These are phyloP conservation scores for Vombatus ursinus DNA, from an alignment of 2,113 vertebrate species.

Conservation along the genomic window DNA sequence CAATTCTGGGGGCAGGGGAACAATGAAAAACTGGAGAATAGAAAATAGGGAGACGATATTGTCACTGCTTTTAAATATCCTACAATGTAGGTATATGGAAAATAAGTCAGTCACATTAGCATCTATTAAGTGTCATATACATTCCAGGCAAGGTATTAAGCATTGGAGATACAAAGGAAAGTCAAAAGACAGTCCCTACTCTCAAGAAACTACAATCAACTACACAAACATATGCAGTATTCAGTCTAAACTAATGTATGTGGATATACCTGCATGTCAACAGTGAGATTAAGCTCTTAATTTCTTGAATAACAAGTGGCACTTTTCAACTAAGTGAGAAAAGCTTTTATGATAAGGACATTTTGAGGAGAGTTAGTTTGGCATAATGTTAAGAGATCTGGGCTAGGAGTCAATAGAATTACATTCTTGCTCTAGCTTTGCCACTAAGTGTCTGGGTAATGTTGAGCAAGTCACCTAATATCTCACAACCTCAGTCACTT, in stretches of 20 bases:
- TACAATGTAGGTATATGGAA: neutral
- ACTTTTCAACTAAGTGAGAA: neutral
- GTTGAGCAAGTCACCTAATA: neutral
- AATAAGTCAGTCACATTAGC: neutral
- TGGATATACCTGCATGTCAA: neutral
- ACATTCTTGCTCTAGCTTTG: neutral
- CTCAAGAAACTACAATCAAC: neutral
- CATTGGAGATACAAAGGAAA: neutral
- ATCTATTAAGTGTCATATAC: neutral
- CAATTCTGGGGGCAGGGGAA: neutral
- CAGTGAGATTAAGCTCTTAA: neutral
- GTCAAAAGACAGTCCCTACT: neutral
- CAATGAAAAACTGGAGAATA: neutral
- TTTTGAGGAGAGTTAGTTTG: neutral
- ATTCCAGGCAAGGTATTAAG: neutral
- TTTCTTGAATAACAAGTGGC: neutral
- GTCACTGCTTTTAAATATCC: neutral
- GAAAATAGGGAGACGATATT: neutral
- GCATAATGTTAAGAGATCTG: neutral
- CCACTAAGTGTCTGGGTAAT: neutral
- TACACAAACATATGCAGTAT: neutral
- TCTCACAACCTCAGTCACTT: neutral
- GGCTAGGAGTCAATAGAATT: neutral
- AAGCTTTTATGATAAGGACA: neutral
- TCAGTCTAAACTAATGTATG: neutral